A percentile compares a stretch with the other conserved stretches of the same genome.
Evolutionary conservation across 2,888 invertebrate genomes (phyloP).

Genomic region (Schizaphis graminum): DNA sequence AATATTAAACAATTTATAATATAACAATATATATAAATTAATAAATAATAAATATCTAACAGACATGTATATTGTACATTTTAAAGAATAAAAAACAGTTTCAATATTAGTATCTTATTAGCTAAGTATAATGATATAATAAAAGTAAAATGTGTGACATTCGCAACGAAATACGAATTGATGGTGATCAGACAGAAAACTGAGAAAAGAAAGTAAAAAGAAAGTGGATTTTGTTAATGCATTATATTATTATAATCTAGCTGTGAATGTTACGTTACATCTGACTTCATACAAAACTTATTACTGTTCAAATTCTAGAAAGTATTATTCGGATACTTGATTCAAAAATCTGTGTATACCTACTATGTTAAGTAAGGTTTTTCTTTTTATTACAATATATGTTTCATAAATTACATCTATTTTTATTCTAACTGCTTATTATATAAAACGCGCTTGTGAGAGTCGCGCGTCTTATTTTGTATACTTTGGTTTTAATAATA

Average conservation of each 20-base stretch:
- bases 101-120: background rate
- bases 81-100: background rate
- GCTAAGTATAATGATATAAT: background rate
- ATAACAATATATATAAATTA: too few relatives aligned
- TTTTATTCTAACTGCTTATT: background rate
- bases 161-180: constrained; percentile 22
- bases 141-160: background rate
- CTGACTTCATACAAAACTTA: constrained; percentile 34
- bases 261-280: constrained; percentile 40
- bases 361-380: constrained; percentile 11
- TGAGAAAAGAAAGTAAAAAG: constrained; percentile 62
- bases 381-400: background rate
- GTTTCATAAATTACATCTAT: background rate
- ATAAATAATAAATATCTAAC: background rate
- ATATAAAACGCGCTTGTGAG: background rate
- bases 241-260: constrained; percentile 29
- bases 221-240: constrained; percentile 57
- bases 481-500: background rate
- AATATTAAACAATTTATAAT: too few relatives aligned
- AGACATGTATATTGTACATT: too few relatives aligned
- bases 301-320: constrained; percentile 49
- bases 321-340: background rate
- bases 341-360: background rate
- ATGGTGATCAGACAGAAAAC: background rate
- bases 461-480: background rate